A percentile compares a stretch with the other conserved stretches of the same genome.
These are phyloP conservation scores for Dendrocincla fuliginosa DNA, from an alignment of 2,797 vertebrate species.

Conservation along the genomic window DNA sequence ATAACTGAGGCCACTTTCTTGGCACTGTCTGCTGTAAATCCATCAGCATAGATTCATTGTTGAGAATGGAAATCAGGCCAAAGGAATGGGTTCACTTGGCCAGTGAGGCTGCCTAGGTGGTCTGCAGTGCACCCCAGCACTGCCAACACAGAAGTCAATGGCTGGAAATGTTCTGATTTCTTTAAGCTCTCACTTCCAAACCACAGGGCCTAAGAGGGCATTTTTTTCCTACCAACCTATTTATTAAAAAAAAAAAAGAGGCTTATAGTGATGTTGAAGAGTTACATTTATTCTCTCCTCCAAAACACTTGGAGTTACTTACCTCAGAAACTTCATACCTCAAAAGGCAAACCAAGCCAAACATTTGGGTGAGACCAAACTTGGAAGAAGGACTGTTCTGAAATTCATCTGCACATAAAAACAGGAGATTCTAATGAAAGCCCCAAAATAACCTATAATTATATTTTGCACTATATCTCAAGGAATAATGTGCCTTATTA, in stretches of 20 bases:
- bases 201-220: neutral
- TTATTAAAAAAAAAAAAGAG: neutral
- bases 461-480: neutral
- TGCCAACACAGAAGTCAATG: neutral
- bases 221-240: neutral
- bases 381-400: constrained; percentile 1
- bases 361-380: neutral
- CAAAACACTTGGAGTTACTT: constrained; percentile 33
- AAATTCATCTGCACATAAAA: constrained; percentile 15
- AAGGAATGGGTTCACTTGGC: neutral
- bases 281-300: neutral
- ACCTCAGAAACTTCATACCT: neutral
- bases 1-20: neutral
- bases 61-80: neutral
- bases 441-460: constrained; percentile 32
- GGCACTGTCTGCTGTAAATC: neutral
- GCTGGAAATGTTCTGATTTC: neutral
- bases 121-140: neutral
- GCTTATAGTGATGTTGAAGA: neutral
- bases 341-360: constrained; percentile 23
- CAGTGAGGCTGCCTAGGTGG: neutral
- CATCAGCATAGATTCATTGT: neutral
- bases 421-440: neutral
- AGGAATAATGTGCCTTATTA: neutral
- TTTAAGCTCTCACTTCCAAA: neutral